phyloP scores from a whole-genome alignment of 2,888 invertebrate genomes.

The Apocheima hispidaria region DNA sequence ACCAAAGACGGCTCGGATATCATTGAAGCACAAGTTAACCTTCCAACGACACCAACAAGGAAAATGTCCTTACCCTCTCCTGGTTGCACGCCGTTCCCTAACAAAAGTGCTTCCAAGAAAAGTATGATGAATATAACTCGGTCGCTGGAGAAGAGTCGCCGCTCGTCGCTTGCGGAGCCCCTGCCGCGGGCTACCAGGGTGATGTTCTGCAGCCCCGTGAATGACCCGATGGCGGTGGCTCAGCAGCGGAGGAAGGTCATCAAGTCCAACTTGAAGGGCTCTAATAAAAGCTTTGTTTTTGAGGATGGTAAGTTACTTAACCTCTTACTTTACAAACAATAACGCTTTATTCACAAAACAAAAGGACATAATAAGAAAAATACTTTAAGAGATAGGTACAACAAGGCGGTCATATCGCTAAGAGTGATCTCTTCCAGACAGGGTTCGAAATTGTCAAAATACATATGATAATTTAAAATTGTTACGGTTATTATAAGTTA shows the following conservation, averaged over 20 bases:
- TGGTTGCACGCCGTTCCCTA: slow-evolving; percentile 72
- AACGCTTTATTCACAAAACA: no score
- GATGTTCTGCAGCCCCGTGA: slow-evolving; percentile 79
- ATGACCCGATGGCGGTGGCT: slow-evolving; percentile 56
- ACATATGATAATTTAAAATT: no score
- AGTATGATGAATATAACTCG: slow-evolving; percentile 68
- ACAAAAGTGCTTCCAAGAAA: slow-evolving; percentile 57
- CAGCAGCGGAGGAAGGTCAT: slow-evolving; percentile 72
- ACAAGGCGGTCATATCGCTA: no score
- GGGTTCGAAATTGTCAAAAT: no score
- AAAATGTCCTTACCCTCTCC: slow-evolving; percentile 63
- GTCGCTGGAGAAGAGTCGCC: slow-evolving; percentile 69
- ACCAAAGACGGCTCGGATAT: slow-evolving; percentile 67
- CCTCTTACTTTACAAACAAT: no score
- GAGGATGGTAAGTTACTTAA: slow-evolving; percentile 71
- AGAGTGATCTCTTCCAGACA: no score
- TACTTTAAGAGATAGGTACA: no score
- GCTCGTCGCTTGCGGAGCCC: slow-evolving; percentile 52
- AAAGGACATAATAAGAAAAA: no score
- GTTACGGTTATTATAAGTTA: no score
- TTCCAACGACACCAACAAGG: slow-evolving; percentile 58
- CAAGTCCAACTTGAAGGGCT: slow-evolving; percentile 81
- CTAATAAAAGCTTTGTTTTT: slow-evolving; percentile 79
- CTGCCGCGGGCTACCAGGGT: slow-evolving; percentile 65
- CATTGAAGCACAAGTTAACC: neutral